Evolutionary conservation across 1,140 invertebrate genomes (phyloP).

Genomic region (Campoletis sonorensis): DNA sequence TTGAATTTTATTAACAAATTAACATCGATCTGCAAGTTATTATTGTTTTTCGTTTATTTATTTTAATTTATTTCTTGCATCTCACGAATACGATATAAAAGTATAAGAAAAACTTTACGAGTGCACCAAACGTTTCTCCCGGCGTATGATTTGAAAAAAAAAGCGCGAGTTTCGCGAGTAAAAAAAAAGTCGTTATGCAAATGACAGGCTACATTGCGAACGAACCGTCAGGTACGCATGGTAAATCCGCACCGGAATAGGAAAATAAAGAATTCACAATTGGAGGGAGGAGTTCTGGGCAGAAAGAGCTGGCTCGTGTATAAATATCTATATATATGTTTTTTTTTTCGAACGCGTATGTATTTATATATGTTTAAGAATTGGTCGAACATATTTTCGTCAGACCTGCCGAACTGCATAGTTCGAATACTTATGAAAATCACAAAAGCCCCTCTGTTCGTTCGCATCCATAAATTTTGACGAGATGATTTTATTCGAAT

Average conservation of each 20-base stretch:
- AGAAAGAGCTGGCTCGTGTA: neutral
- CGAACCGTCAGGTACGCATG: conserved; percentile 57
- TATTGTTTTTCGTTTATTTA: too few relatives aligned
- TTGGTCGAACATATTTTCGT: neutral
- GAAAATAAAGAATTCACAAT: conserved; percentile 51
- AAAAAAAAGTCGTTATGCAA: conserved; percentile 71
- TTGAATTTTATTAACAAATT: too few relatives aligned
- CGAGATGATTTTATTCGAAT: too few relatives aligned
- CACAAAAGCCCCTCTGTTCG: too few relatives aligned
- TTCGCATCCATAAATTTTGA: too few relatives aligned
- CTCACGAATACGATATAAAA: neutral
- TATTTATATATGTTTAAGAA: neutral
- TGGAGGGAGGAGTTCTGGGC: conserved; percentile 38
- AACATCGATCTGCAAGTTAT: too few relatives aligned
- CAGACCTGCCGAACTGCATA: conserved; percentile 22
- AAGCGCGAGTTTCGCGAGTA: conserved; percentile 59
- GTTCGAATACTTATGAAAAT: conserved; percentile 27
- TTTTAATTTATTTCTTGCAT: neutral
- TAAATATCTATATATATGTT: neutral
- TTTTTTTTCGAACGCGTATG: neutral
- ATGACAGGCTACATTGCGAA: conserved; percentile 63
- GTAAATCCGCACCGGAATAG: conserved; percentile 57
- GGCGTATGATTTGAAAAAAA: conserved; percentile 54
- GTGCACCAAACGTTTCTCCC: conserved; percentile 6
- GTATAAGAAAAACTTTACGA: conserved; percentile 3